Base-by-base conservation (phyloP, 2,113 vertebrate species). In the Lagenorhynchus albirostris region DNA sequence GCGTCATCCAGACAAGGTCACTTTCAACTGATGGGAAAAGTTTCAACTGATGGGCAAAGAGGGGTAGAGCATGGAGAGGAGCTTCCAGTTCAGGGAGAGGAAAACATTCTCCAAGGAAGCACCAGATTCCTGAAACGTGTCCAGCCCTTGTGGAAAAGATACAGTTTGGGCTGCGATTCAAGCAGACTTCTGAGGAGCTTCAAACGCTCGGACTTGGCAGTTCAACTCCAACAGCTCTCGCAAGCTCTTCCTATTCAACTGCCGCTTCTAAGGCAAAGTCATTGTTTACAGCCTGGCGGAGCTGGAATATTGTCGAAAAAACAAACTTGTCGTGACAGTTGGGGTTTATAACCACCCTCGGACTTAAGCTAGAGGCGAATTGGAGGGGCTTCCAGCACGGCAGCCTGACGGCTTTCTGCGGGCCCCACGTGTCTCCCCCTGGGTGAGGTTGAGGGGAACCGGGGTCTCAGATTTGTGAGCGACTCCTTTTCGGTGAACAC, bases 141-240 rank as follows among this genome's bases (percentile, higher is more conserved):
- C 97, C 98, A 98, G 97, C 77, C 84, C 95, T 96, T 97, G 98
- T 97, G 97, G 97, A 98, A 98, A 98, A 98, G 98, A 97, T 96
- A 96, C 91, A 90, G 94, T 97, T 97, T 85, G 94, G 98, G 96
- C 97, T 93, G 80, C 88, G 89, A 71, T 92, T 98, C 97, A 96
- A 98, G 94, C 88, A 86, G 97, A 97, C 96, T 98, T 94, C 89
- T 85, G 96, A 98, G 97, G 97, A 97, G 97, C 95, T 98, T 98
- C 98, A 98, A 97, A 97, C 81, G 95, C 94, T 97, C 3, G 15
- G 26, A 53, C n/a, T 89, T 91, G 89, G 81, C 93, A 77, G 53
- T 89, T 53, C 84, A 18, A 50, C 29, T 60, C 58, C 53, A 85
- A 81, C 55, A 31, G n/a, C 89, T 65, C 44, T 90, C 92, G 41